phyloP scores from a whole-genome alignment of 2,113 vertebrate species.

The Macquaria australasica region DNA sequence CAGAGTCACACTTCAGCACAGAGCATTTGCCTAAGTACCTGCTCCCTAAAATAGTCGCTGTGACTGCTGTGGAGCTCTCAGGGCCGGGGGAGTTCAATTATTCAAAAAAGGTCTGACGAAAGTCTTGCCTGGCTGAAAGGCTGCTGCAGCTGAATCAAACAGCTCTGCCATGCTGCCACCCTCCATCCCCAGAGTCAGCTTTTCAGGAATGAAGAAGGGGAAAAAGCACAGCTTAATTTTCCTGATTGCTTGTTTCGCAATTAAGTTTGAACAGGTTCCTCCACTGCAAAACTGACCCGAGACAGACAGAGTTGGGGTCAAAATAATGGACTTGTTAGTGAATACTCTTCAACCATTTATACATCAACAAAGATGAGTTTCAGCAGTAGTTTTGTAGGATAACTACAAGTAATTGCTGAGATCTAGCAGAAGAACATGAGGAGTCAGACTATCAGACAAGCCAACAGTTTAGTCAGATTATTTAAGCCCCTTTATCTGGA shows the following conservation, averaged over 20 bases:
- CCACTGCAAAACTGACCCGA: constrained; percentile 1
- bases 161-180: constrained; percentile 58
- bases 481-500: not conserved
- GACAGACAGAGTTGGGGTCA: not conserved
- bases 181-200: constrained; percentile 65
- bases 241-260: constrained; percentile 56
- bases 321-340: not conserved
- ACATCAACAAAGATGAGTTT: not conserved
- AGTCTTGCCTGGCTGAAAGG: constrained; percentile 56
- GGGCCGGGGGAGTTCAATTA: constrained; percentile 66
- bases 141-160: constrained; percentile 69
- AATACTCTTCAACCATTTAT: not conserved
- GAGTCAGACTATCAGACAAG: not conserved
- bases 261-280: constrained; percentile 12
- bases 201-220: constrained; percentile 49
- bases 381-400: not conserved
- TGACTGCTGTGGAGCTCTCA: constrained; percentile 32
- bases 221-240: constrained; percentile 46
- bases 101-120: constrained; percentile 71
- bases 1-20: constrained; percentile 46
- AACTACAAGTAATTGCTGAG: not conserved
- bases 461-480: not conserved
- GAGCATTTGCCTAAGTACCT: constrained; percentile 51
- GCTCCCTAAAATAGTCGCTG: constrained; percentile 58
- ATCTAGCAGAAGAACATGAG: not conserved